These are phyloP conservation scores for Lithophane leautieri DNA, from an alignment of 2,888 invertebrate genomes.

Conservation along the genomic window DNA sequence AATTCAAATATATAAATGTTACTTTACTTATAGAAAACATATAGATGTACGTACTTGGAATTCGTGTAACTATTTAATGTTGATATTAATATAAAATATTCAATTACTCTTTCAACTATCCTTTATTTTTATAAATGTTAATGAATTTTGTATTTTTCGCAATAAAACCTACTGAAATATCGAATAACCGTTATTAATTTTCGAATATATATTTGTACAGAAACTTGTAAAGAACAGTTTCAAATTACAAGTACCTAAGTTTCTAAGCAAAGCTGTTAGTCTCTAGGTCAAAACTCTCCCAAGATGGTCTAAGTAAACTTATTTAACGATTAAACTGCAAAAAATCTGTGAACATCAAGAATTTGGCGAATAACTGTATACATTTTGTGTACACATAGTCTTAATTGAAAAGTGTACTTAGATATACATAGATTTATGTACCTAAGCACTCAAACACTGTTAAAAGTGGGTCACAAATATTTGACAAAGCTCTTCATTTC, in stretches of 20 bases:
- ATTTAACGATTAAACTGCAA: slow-evolving; percentile 34
- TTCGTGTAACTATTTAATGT: neutral
- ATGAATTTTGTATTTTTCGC: neutral
- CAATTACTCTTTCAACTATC: neutral
- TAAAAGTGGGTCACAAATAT: slow-evolving; percentile 66
- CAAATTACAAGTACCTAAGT: slow-evolving; percentile 34
- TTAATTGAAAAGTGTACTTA: slow-evolving; percentile 62
- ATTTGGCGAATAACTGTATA: slow-evolving; percentile 37
- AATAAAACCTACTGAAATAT: neutral
- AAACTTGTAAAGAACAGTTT: slow-evolving; percentile 32
- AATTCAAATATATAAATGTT: neutral
- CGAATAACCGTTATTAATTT: slow-evolving; percentile 3
- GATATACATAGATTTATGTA: slow-evolving; percentile 47
- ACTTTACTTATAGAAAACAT: neutral
- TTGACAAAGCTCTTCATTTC: slow-evolving; percentile 63
- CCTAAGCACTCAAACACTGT: slow-evolving; percentile 53
- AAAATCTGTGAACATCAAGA: slow-evolving; percentile 22
- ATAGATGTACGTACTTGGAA: neutral
- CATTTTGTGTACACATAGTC: slow-evolving; percentile 42
- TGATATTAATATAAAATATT: neutral
- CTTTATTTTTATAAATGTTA: neutral
- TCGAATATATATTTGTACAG: slow-evolving; percentile 17
- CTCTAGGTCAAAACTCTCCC: slow-evolving; percentile 36
- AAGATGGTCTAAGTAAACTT: slow-evolving; percentile 35
- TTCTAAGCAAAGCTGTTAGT: slow-evolving; percentile 29